Conservation (phyloP, 2,113 vertebrate species). For the Spermophilus dauricus region DNA sequence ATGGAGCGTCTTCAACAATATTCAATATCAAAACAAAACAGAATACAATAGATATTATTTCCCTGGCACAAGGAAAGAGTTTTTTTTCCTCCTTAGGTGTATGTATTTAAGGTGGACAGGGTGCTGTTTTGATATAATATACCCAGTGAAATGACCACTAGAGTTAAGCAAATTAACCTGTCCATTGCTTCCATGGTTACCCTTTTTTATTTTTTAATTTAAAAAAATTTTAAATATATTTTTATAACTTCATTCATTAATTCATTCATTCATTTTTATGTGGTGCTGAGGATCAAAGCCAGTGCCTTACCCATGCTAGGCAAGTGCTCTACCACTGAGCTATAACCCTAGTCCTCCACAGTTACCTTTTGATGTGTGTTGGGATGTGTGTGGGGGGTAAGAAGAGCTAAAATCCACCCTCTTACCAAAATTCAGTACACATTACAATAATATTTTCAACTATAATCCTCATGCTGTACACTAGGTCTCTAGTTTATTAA, state of each 20-base stretch:
- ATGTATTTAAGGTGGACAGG: not conserved
- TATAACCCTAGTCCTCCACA: not conserved
- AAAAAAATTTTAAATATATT: too few relatives aligned
- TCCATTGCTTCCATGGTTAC: not conserved
- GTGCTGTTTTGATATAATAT: not conserved
- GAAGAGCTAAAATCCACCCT: not conserved
- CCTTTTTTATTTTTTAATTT: too few relatives aligned
- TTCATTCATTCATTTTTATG: too few relatives aligned
- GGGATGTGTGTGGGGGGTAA: not conserved
- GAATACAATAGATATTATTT: not conserved
- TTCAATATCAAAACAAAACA: conserved; percentile 16
- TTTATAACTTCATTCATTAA: too few relatives aligned
- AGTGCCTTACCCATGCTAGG: too few relatives aligned
- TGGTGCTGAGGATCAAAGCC: too few relatives aligned
- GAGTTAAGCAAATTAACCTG: not conserved
- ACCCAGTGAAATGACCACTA: not conserved
- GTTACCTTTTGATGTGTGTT: not conserved
- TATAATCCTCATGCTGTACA: not conserved
- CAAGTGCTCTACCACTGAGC: too few relatives aligned
- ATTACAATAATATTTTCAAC: not conserved
- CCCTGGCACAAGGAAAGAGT: not conserved
- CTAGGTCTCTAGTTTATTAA: not conserved
- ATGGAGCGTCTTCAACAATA: not conserved
- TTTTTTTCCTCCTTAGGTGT: not conserved
- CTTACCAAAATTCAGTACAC: not conserved